phyloP scores from a whole-genome alignment of 2,797 vertebrate genomes.

The Labeo calbasu region DNA sequence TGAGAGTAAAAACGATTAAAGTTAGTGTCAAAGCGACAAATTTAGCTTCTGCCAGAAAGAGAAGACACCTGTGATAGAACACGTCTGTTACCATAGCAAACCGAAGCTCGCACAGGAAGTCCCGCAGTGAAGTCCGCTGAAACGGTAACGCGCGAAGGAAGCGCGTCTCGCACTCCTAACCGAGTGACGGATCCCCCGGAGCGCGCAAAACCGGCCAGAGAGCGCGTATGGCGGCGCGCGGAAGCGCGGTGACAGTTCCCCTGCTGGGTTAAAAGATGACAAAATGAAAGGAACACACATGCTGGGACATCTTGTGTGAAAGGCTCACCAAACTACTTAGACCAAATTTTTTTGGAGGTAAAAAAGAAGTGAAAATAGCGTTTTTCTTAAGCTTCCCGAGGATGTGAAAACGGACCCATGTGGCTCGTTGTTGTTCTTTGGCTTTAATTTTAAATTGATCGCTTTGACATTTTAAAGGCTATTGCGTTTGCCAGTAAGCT shows the following conservation, averaged over 20 bases:
- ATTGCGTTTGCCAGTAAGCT: constrained; percentile 1
- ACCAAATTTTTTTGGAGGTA: neutral
- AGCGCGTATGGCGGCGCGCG: constrained; percentile 6
- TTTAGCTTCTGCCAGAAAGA: constrained; percentile 39
- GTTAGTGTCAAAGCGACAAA: constrained; percentile 6
- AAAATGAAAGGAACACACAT: constrained; percentile 37
- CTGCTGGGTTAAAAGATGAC: constrained; percentile 49
- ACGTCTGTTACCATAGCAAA: constrained; percentile 47
- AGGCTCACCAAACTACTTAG: constrained; percentile 12
- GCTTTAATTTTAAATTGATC: constrained; percentile 26
- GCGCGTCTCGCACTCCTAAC: neutral
- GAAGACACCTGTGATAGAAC: constrained; percentile 40
- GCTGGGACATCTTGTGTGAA: constrained; percentile 51
- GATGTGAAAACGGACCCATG: neutral
- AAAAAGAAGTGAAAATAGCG: neutral
- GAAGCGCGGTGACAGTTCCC: constrained; percentile 33
- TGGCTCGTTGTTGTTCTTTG: neutral
- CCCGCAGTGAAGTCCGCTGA: constrained; percentile 23
- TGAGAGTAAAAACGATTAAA: neutral
- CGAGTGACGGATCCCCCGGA: constrained; percentile 28
- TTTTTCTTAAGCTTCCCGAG: constrained; percentile 3
- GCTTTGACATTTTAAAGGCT: constrained; percentile 19
- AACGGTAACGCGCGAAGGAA: neutral
- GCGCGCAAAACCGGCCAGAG: constrained; percentile 27
- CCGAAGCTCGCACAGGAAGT: neutral